These are phyloP conservation scores for Andricus grossulariae DNA, from an alignment of 1,140 invertebrate genomes.

Conservation along the genomic window DNA sequence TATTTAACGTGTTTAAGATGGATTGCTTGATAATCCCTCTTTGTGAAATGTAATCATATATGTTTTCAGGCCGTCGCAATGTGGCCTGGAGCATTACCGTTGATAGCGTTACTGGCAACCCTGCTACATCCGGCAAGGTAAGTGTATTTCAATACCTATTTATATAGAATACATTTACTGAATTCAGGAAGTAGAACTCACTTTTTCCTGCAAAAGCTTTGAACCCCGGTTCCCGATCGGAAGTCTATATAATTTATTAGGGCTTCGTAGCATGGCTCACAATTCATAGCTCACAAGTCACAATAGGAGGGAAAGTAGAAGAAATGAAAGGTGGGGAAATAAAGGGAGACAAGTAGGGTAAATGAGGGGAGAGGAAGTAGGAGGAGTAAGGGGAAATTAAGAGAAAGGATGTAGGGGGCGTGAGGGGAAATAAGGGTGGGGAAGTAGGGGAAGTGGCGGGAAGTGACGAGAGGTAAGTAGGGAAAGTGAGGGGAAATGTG, in stretches of 20 bases:
- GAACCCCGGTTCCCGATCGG: not conserved
- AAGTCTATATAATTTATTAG: not conserved
- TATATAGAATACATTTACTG: constrained; percentile 39
- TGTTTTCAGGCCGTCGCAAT: constrained; percentile 74
- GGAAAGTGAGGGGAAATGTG: no score
- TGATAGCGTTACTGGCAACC: constrained; percentile 72
- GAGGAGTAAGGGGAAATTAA: no score
- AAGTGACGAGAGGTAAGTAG: no score
- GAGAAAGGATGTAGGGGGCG: no score
- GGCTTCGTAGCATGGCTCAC: no score
- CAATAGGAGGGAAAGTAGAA: no score
- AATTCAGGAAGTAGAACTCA: constrained; percentile 27
- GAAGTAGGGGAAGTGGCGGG: no score
- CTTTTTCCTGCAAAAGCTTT: not conserved
- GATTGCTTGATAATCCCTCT: constrained; percentile 24
- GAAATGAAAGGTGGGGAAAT: no score
- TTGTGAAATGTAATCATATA: constrained; percentile 61
- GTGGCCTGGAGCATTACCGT: constrained; percentile 74
- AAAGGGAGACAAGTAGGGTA: no score
- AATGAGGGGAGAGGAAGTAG: no score
- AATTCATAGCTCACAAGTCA: no score
- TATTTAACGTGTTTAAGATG: constrained; percentile 1
- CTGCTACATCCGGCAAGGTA: constrained; percentile 72
- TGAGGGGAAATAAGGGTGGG: no score
- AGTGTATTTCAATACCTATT: constrained; percentile 50